Base-by-base conservation (phyloP, 2,888 invertebrate genomes). In the Heterodera filipjevi region DNA sequence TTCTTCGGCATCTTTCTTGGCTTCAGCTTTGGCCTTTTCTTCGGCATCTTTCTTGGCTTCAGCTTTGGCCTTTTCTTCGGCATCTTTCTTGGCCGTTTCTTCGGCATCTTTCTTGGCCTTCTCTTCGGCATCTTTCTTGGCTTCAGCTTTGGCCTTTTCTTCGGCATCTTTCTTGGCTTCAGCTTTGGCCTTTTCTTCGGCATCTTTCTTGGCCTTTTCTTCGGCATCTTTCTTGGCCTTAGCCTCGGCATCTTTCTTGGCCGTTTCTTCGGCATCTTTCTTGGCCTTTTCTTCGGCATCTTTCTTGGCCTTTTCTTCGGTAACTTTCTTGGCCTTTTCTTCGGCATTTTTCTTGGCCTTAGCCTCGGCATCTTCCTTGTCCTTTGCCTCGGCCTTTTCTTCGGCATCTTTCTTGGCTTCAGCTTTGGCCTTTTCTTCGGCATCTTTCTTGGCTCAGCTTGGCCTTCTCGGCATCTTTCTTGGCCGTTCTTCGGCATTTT, bases 1-100 rank as follows among this genome's bases (percentile, higher is more conserved):
- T 35, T 76, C 44, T 59, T 83, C 78, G 2, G 46, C 53, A 32
- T 83, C 79, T 39, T 76, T 71, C 64, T 73, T 78, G 71, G 82
- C 84, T 22, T 39, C 33, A 33, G 32, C 44, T 1, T 39, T 53
- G 27, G 33, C 39, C 49, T 71, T 46, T 12, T 16, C 72, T 49
- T 71, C 75, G 35, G 80, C 46, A 16, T 71, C 77, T 78, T 66
- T 76, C 72, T 70, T 72, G 70, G 74, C 82, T 82, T 39, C 35
- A 14, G 30, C 79, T 72, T 70, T 72, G 70, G 74, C 82, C 83
- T 39, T 46, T 22, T 73, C 79, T 79, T 80, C 70, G n/a, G 32
- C 44, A 5, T 71, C 53, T 27, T 44, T 39, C 49, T 35, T 39
- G 71, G 39, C 78, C 30, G 16, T 72, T 72, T 30, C 66, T 49